Conservation (phyloP, 2,797 vertebrate species). For the Knipowitschia caucasica region DNA sequence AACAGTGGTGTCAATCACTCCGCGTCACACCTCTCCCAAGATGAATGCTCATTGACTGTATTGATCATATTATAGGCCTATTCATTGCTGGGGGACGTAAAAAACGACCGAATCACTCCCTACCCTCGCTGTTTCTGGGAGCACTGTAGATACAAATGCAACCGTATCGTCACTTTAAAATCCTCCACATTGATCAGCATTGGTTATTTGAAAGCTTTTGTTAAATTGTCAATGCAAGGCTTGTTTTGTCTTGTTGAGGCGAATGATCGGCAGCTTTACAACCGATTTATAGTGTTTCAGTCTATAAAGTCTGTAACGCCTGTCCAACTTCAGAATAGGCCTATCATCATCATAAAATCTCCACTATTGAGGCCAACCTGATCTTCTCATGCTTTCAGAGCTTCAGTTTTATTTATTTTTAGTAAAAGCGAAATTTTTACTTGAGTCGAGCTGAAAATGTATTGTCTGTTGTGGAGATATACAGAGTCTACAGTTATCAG, state of each 20-base stretch:
- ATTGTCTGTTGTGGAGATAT: background rate
- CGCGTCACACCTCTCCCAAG: conserved; percentile 67
- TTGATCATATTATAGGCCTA: conserved; percentile 65
- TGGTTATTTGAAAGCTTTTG: conserved; percentile 61
- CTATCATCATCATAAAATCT: background rate
- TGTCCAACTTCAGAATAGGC: conserved; percentile 3
- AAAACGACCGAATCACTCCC: conserved; percentile 33
- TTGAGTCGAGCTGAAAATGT: background rate
- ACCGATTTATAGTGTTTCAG: conserved; percentile 41
- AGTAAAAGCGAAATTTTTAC: background rate
- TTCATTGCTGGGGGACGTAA: conserved; percentile 53
- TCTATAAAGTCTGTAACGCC: conserved; percentile 36
- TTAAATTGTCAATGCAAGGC: conserved; percentile 46
- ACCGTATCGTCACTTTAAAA: conserved; percentile 20
- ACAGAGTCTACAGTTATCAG: background rate
- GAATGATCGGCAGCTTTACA: conserved; percentile 52
- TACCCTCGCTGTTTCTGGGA: conserved; percentile 12
- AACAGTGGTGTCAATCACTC: conserved; percentile 77
- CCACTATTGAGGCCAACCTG: background rate
- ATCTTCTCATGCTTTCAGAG: background rate
- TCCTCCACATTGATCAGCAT: conserved; percentile 41
- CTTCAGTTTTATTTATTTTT: conserved; percentile 2
- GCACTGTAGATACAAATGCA: conserved; percentile 27
- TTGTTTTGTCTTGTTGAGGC: conserved; percentile 44
- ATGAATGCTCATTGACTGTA: conserved; percentile 70